phyloP scores from a whole-genome alignment of 2,888 invertebrate species.

The Aspidiotus rigidus region DNA sequence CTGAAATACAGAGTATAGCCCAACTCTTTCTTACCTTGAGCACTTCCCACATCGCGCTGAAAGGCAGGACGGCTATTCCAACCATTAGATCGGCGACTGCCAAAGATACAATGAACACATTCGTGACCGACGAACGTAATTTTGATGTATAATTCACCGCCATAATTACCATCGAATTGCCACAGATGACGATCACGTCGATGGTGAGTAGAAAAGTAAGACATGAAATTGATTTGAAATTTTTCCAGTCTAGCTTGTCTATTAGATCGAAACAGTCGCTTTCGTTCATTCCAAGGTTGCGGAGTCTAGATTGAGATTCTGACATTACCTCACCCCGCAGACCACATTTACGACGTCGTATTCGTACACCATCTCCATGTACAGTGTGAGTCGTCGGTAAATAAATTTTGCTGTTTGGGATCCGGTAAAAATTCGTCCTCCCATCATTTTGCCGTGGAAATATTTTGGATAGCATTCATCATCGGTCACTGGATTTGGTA shows the following conservation, averaged over 20 bases:
- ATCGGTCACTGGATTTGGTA: too few species aligned
- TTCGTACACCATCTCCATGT: background rate
- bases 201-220: conserved; percentile 48
- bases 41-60: conserved; percentile 90
- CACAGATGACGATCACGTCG: conserved; percentile 79
- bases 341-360: background rate
- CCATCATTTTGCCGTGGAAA: too few species aligned
- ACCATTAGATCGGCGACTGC: conserved; percentile 93
- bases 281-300: conserved; percentile 8
- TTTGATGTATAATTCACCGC: conserved; percentile 86
- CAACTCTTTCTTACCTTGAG: conserved; percentile 58
- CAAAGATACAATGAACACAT: conserved; percentile 91
- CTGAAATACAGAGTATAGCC: too few species aligned
- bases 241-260: conserved; percentile 14
- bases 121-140: conserved; percentile 88
- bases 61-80: conserved; percentile 90
- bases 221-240: conserved; percentile 15
- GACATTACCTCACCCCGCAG: conserved; percentile 13
- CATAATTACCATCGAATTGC: conserved; percentile 83
- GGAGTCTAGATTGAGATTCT: conserved; percentile 10
- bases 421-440: too few species aligned
- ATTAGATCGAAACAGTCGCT: conserved; percentile 16
- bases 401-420: too few species aligned
- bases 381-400: too few species aligned
- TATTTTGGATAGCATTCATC: too few species aligned